Evolutionary conservation across 2,113 vertebrate species (phyloP).

Genomic region (Pachyramphus minor): DNA sequence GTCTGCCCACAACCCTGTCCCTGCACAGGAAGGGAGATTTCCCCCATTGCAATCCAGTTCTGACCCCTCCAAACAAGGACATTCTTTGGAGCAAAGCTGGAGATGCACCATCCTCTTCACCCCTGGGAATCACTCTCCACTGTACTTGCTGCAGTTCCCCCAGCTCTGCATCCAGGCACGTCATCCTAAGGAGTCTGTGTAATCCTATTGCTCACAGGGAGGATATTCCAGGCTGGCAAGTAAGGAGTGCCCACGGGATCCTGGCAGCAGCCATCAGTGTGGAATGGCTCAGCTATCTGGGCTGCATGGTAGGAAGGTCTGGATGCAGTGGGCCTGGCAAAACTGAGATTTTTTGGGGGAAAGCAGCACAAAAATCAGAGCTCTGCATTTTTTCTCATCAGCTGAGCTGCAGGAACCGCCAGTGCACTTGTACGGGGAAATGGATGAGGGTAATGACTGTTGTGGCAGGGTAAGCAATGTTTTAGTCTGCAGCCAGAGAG

Average conservation of each 20-base stretch:
- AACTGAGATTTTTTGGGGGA: background rate
- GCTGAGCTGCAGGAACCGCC: background rate
- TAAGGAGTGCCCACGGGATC: background rate
- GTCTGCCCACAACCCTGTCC: background rate
- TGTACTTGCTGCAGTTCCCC: background rate
- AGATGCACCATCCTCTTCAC: background rate
- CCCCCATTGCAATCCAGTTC: background rate
- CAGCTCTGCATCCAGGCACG: accelerated
- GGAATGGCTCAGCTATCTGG: background rate
- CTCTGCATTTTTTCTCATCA: background rate
- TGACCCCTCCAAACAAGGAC: background rate
- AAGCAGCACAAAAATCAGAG: background rate
- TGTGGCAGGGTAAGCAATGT: background rate
- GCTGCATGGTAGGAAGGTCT: background rate
- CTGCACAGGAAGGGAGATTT: accelerated
- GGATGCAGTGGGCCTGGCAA: background rate
- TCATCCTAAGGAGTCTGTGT: background rate
- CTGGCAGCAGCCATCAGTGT: background rate
- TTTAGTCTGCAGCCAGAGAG: background rate
- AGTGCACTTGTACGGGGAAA: background rate
- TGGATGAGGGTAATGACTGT: background rate
- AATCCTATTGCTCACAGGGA: background rate
- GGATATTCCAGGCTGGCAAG: background rate
- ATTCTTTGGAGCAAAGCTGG: background rate
- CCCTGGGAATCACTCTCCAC: background rate